Conservation (phyloP, 2,113 vertebrate species). For the Hippocampus zosterae region DNA sequence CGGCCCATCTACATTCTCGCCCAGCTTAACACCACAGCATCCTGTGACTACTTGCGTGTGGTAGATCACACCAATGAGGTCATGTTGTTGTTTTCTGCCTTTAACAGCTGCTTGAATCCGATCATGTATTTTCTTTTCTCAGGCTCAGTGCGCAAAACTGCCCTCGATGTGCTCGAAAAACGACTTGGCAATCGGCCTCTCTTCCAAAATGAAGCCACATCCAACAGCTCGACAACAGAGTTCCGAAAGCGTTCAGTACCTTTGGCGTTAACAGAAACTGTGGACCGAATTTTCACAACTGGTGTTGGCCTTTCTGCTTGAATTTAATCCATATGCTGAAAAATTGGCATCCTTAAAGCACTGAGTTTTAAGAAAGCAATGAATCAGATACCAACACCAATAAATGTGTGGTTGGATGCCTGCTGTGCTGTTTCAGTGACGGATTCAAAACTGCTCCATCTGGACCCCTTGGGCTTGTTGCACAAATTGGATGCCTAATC, state of each 20-base stretch:
- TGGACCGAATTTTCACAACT: neutral
- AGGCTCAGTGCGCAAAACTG: constrained; percentile 78
- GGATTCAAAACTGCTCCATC: constrained; percentile 30
- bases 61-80: constrained; percentile 82
- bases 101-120: constrained; percentile 92
- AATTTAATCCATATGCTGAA: neutral
- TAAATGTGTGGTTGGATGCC: neutral
- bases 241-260: constrained; percentile 20
- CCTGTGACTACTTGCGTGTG: constrained; percentile 44
- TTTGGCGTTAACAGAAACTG: neutral
- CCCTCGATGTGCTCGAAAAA: constrained; percentile 67
- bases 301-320: neutral
- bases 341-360: neutral
- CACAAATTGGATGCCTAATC: constrained; percentile 32
- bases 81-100: constrained; percentile 83
- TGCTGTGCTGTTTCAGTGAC: constrained; percentile 9
- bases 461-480: constrained; percentile 25
- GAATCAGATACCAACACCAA: neutral
- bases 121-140: constrained; percentile 92
- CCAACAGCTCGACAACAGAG: constrained; percentile 79
- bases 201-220: constrained; percentile 53
- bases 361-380: neutral
- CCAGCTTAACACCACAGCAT: constrained; percentile 58
- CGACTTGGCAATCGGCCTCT: constrained; percentile 29
- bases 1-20: constrained; percentile 79